Evolutionary conservation across 2,888 invertebrate genomes (phyloP).

Genomic region (Acrobasis consociella): DNA sequence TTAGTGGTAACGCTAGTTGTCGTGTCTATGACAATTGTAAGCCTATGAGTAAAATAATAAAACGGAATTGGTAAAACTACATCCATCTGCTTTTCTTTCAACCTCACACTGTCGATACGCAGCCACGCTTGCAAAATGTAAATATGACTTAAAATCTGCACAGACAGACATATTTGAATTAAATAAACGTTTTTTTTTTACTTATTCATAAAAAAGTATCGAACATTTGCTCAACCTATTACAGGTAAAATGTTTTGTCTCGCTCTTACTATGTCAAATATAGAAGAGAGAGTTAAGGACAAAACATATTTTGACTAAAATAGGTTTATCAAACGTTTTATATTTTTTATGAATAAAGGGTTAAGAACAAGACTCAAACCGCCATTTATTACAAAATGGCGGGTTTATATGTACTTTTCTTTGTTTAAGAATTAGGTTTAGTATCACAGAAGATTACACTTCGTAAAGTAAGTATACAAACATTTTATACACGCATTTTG

Average conservation of each 20-base stretch:
- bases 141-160: neutral
- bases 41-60: conserved; percentile 72
- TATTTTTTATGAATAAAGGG: too few species aligned
- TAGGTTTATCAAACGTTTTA: too few species aligned
- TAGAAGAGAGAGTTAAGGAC: too few species aligned
- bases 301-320: too few species aligned
- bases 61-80: conserved; percentile 72
- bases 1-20: conserved; percentile 61
- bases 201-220: too few species aligned
- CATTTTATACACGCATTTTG: neutral
- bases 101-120: conserved; percentile 19
- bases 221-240: too few species aligned
- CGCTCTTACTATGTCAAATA: too few species aligned
- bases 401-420: neutral
- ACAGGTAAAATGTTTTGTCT: too few species aligned
- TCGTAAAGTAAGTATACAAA: neutral
- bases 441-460: neutral
- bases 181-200: neutral
- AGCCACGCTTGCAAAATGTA: conserved; percentile 5
- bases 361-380: too few species aligned
- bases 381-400: too few species aligned
- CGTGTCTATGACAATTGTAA: conserved; percentile 62
- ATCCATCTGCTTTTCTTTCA: conserved; percentile 44
- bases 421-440: neutral
- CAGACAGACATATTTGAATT: neutral